phyloP scores from a whole-genome alignment of 2,888 invertebrate genomes.

The Gastrophysa polygoni region DNA sequence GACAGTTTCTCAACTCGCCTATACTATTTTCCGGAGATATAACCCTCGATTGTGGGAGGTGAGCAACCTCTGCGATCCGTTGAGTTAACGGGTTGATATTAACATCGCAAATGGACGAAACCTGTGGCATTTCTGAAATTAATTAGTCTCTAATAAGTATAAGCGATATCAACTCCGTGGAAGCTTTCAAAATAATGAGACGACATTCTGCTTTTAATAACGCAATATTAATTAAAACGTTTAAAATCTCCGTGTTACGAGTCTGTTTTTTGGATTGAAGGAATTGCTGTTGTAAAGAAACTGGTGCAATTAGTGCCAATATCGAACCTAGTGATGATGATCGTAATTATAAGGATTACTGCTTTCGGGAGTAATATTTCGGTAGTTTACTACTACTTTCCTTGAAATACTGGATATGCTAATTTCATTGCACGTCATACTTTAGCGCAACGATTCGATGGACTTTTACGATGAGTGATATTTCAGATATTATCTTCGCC shows the following conservation, averaged over 20 bases:
- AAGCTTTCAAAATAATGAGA: constrained; percentile 8
- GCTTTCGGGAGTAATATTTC: background rate
- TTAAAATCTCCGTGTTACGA: background rate
- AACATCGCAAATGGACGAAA: constrained; percentile 11
- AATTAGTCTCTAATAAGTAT: constrained; percentile 14
- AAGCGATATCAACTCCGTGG: constrained; percentile 6
- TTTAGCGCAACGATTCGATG: background rate
- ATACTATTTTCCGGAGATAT: background rate
- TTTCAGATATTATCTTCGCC: no score
- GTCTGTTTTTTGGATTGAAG: background rate
- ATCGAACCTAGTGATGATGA: background rate
- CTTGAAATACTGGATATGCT: background rate
- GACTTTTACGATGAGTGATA: background rate
- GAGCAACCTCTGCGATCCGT: background rate
- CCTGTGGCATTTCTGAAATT: constrained; percentile 8
- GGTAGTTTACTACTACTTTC: background rate
- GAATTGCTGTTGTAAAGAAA: background rate
- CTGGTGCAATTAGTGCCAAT: background rate
- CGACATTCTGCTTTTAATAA: constrained; percentile 13
- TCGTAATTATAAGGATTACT: background rate
- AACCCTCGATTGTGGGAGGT: background rate
- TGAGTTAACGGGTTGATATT: background rate
- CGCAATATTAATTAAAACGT: constrained; percentile 13
- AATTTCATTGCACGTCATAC: background rate
- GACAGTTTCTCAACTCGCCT: background rate